Base-by-base conservation (phyloP, 2,797 vertebrate species). In the Rousettus madagascariensis region DNA sequence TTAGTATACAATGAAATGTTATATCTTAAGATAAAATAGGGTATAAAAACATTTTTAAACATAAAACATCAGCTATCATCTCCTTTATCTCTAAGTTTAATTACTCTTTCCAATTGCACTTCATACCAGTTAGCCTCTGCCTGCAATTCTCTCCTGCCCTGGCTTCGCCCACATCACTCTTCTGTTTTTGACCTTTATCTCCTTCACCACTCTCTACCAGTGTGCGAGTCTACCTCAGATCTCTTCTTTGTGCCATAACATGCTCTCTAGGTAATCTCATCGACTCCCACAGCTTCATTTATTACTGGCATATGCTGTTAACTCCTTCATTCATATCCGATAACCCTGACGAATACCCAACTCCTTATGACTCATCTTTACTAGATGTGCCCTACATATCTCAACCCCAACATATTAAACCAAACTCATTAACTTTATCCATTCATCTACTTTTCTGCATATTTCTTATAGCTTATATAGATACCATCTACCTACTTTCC, bases 21-120 rank as follows among this genome's bases (percentile, higher is more conserved):
- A 92, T 90, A 51, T 51, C 28, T 61, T 57, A 92, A 94, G 53
- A 66, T 71, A 55, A 8, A 79, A 78, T 19, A 74, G 22, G 16
- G 82, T 86, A 75, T 46, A 26, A 79, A 96, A 84, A n/a, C 17
- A 75, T 77, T 95, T 83, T 93, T 78, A 74, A 94, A 84, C 10
- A 74, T 30, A 94, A 59, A 88, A 77, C 49, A 69, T 63, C 26
- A 80, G 66, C 20, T 59, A 87, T 28, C 16, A 46, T 61, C n/a
- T 49, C 13, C 15, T 65, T 84, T 38, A 68, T 88, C 43, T 90
- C 6, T 26, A 86, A 88, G 22, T 51, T 59, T 28, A 75, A 74
- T 55, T 36, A 63, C 74, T 59, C 41, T 84, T 66, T 92, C 55
- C n/a, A 46, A 59, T 0, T 80, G 71, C 2, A 55, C 36, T 74